Evolutionary conservation across 2,888 invertebrate genomes (phyloP).

Genomic region (Chromoteleia sp.): DNA sequence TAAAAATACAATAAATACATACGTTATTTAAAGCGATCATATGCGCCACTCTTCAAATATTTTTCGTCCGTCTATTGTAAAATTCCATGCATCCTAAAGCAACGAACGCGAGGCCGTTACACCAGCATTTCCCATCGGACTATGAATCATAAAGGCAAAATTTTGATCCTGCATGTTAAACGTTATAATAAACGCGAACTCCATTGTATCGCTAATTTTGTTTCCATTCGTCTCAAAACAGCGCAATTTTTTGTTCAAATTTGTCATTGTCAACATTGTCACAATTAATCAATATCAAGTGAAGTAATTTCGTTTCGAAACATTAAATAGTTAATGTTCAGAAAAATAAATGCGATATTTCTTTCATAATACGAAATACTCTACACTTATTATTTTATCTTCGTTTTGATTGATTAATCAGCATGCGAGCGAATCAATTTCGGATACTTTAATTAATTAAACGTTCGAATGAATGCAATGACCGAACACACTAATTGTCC

Average conservation of each 20-base stretch:
- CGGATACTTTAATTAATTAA: slow-evolving; percentile 1
- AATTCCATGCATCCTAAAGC: slow-evolving; percentile 71
- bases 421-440: no score
- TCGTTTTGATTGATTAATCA: no score
- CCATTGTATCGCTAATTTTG: background rate
- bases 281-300: no score
- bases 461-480: background rate
- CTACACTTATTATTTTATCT: no score
- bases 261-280: no score
- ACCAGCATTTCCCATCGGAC: slow-evolving; percentile 58
- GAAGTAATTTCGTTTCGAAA: no score
- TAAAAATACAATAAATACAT: slow-evolving; percentile 66
- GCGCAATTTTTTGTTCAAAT: no score
- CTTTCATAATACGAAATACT: no score
- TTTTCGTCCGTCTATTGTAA: slow-evolving; percentile 69
- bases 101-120: slow-evolving; percentile 44
- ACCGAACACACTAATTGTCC: background rate
- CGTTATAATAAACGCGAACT: slow-evolving; percentile 28
- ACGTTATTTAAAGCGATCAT: slow-evolving; percentile 63
- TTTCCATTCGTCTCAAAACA: no score
- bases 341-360: no score
- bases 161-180: slow-evolving; percentile 35
- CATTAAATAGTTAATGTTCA: no score
- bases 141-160: slow-evolving; percentile 55
- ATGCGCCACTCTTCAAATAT: slow-evolving; percentile 49